phyloP scores from a whole-genome alignment of 2,113 vertebrate species.

The Prietella phreatophila region DNA sequence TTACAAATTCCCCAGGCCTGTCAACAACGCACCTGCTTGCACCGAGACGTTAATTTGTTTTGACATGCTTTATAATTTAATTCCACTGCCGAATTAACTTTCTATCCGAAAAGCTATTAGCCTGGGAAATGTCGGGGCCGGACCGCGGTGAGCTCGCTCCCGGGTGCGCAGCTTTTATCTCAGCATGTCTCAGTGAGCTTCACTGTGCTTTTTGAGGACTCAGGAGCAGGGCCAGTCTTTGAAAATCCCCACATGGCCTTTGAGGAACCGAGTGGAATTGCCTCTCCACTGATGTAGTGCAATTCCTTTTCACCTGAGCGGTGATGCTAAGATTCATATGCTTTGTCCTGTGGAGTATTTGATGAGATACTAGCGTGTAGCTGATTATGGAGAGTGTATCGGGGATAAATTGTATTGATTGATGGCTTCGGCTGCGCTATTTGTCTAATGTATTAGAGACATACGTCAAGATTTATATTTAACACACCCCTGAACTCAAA shows the following conservation, averaged over 20 bases:
- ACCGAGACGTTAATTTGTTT: constrained; percentile 73
- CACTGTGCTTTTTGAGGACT: constrained; percentile 39
- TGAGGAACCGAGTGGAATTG: constrained; percentile 16
- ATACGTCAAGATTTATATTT: not conserved
- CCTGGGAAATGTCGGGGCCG: constrained; percentile 45
- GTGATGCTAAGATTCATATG: constrained; percentile 14
- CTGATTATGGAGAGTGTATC: not conserved
- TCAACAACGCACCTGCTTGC: constrained; percentile 68
- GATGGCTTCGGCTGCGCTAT: not conserved
- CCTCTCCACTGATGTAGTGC: not conserved
- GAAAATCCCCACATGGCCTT: constrained; percentile 32
- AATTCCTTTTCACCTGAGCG: constrained; percentile 8
- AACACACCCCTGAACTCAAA: no score
- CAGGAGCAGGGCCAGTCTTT: constrained; percentile 31
- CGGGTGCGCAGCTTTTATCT: constrained; percentile 61
- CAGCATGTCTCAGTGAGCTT: constrained; percentile 40
- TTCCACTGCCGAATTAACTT: constrained; percentile 70
- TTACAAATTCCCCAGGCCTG: constrained; percentile 67
- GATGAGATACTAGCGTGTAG: constrained; percentile 10
- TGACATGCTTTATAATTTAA: constrained; percentile 75
- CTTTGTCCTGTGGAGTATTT: constrained; percentile 23
- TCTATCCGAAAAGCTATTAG: constrained; percentile 62
- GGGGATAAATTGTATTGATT: not conserved
- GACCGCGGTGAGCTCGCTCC: constrained; percentile 35
- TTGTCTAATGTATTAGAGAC: constrained; percentile 17